phyloP scores from a whole-genome alignment of 2,113 vertebrate genomes.

The Antechinus flavipes region DNA sequence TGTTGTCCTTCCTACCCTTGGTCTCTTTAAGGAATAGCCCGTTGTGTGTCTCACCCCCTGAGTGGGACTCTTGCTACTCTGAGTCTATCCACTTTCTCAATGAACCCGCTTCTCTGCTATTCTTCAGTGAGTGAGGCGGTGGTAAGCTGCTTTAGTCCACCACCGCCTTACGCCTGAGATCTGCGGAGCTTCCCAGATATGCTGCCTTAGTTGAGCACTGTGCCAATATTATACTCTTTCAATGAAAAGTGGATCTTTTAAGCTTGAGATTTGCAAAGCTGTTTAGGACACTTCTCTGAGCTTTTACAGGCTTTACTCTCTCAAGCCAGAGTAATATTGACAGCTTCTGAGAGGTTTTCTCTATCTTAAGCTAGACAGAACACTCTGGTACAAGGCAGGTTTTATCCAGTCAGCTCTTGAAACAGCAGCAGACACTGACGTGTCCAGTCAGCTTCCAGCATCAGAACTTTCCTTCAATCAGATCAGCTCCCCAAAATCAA shows the following conservation, averaged over 20 bases:
- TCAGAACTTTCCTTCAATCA: neutral
- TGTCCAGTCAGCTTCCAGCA: neutral
- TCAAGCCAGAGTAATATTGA: neutral
- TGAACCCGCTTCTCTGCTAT: neutral
- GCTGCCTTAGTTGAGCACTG: neutral
- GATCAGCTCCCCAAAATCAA: neutral
- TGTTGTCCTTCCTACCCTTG: neutral
- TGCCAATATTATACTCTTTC: neutral
- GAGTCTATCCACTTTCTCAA: neutral
- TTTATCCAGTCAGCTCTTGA: neutral
- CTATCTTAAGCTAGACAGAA: neutral
- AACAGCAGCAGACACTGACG: neutral
- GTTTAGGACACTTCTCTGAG: neutral
- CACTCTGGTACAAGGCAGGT: neutral
- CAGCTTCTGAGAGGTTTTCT: neutral
- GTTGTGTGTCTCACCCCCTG: neutral
- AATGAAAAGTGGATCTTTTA: neutral
- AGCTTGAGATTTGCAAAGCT: neutral
- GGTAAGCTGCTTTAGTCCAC: neutral
- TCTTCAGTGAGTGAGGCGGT: neutral
- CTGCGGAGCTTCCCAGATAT: neutral
- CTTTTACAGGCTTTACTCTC: neutral
- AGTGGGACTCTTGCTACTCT: neutral
- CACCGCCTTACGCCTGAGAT: neutral
- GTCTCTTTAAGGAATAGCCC: neutral